Conservation (phyloP, 2,888 invertebrate genomes). For the Aricia artaxerxes region DNA sequence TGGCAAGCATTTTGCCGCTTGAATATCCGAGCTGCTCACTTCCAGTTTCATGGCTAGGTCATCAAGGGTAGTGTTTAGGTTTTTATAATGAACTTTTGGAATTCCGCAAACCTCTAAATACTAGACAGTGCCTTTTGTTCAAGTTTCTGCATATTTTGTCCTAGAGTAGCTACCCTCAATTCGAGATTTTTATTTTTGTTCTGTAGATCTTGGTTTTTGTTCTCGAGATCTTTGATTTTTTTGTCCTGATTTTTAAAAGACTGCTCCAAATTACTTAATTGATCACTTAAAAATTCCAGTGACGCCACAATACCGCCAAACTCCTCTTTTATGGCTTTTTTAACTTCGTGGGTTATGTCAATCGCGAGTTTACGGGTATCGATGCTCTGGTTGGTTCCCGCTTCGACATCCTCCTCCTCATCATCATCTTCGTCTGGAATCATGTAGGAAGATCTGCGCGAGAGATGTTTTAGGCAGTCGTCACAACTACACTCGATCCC, state of each 20-base stretch:
- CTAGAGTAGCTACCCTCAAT: constrained; percentile 37
- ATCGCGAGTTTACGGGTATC: too few species aligned
- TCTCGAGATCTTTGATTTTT: constrained; percentile 38
- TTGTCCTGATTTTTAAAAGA: constrained; percentile 39
- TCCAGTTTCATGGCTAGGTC: constrained; percentile 39
- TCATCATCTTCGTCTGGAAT: too few species aligned
- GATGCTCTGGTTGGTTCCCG: too few species aligned
- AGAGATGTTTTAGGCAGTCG: too few species aligned
- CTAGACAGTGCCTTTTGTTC: constrained; percentile 39
- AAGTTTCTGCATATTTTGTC: constrained; percentile 36
- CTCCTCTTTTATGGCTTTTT: too few species aligned
- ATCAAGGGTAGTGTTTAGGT: constrained; percentile 34
- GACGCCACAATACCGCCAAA: too few species aligned
- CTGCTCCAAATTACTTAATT: constrained; percentile 39
- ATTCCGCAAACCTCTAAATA: constrained; percentile 38
- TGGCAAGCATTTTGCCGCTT: constrained; percentile 34
- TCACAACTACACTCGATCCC: too few species aligned
- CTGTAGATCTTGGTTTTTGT: constrained; percentile 42
- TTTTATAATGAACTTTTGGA: constrained; percentile 33
- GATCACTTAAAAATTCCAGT: constrained; percentile 32
- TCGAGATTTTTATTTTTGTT: constrained; percentile 42
- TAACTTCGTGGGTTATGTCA: too few species aligned
- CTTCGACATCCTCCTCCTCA: too few species aligned
- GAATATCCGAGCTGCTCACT: constrained; percentile 19
- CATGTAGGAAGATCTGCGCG: too few species aligned